phyloP scores from a whole-genome alignment of 2,888 invertebrate species.

The Drosophila mercatorum region DNA sequence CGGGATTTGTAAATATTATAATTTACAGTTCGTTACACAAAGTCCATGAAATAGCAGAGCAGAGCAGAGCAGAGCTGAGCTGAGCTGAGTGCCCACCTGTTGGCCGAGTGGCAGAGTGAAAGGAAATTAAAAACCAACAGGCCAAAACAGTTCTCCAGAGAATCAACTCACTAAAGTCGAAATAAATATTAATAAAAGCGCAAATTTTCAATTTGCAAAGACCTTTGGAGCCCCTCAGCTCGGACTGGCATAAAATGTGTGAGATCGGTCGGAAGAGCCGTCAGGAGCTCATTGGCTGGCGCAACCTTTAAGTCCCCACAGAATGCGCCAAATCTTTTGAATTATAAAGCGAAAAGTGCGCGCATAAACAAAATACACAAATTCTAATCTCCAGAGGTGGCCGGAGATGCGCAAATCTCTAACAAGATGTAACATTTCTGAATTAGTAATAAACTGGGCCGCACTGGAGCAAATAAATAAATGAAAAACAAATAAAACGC shows the following conservation, averaged over 20 bases:
- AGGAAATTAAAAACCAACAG: slow-evolving; percentile 78
- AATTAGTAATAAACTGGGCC: slow-evolving; percentile 78
- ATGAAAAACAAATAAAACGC: slow-evolving; percentile 67
- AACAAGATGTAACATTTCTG: slow-evolving; percentile 73
- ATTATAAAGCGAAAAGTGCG: slow-evolving; percentile 59
- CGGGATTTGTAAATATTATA: slow-evolving; percentile 58
- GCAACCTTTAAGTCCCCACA: slow-evolving; percentile 49
- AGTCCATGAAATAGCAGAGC: slow-evolving; percentile 25
- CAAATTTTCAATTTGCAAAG: slow-evolving; percentile 53
- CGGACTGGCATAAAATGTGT: slow-evolving; percentile 33
- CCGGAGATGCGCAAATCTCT: slow-evolving; percentile 39
- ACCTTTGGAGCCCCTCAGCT: neutral
- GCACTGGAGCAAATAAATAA: slow-evolving; percentile 63
- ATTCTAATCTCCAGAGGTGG: slow-evolving; percentile 64
- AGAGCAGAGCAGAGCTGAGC: neutral
- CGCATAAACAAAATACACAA: slow-evolving; percentile 51
- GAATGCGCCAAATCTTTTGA: slow-evolving; percentile 59
- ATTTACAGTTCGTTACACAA: slow-evolving; percentile 67
- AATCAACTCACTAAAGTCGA: slow-evolving; percentile 53
- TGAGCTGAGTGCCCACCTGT: slow-evolving; percentile 42
- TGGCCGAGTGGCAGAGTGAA: slow-evolving; percentile 22
- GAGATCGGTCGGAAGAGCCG: slow-evolving; percentile 39
- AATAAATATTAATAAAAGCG: slow-evolving; percentile 76
- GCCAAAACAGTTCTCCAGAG: slow-evolving; percentile 29
- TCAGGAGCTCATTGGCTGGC: slow-evolving; percentile 1